phyloP scores from a whole-genome alignment of 2,113 vertebrate genomes.

The Dicaeum eximium region DNA sequence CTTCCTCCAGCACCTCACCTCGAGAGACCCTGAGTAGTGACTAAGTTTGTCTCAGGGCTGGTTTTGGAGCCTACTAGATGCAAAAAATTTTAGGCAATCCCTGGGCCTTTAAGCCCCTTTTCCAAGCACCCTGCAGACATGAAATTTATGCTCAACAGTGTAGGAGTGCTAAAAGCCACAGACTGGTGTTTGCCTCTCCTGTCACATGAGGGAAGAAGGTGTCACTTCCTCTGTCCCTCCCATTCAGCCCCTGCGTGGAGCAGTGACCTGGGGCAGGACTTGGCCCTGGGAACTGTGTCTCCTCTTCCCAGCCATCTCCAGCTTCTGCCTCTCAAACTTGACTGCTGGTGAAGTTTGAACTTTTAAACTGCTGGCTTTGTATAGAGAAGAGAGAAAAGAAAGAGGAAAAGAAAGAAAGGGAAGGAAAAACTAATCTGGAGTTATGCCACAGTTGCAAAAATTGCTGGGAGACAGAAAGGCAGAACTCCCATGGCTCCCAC shows the following conservation, averaged over 20 bases:
- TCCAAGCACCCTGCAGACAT: not conserved
- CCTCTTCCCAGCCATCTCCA: not conserved
- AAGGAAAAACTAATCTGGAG: not conserved
- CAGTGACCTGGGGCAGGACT: not conserved
- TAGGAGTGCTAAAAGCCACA: not conserved
- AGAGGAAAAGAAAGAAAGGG: slow-evolving; percentile 23
- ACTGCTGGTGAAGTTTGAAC: not conserved
- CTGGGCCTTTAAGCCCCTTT: not conserved
- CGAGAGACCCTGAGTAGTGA: not conserved
- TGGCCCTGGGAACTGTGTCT: not conserved
- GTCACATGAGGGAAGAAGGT: not conserved
- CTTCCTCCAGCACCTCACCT: not conserved
- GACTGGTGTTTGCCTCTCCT: not conserved
- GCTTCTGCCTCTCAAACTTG: not conserved
- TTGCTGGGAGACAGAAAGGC: not conserved
- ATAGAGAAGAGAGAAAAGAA: not conserved
- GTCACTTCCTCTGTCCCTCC: not conserved
- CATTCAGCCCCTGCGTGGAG: not conserved
- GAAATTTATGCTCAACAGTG: not conserved
- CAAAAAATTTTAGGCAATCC: not conserved
- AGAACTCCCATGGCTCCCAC: not conserved
- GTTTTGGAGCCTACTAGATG: not conserved
- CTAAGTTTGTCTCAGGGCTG: not conserved
- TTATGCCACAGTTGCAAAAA: not conserved
- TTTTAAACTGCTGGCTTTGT: not conserved